Base-by-base conservation (phyloP, 2,797 vertebrate species). In the Melanotaenia boesemani region DNA sequence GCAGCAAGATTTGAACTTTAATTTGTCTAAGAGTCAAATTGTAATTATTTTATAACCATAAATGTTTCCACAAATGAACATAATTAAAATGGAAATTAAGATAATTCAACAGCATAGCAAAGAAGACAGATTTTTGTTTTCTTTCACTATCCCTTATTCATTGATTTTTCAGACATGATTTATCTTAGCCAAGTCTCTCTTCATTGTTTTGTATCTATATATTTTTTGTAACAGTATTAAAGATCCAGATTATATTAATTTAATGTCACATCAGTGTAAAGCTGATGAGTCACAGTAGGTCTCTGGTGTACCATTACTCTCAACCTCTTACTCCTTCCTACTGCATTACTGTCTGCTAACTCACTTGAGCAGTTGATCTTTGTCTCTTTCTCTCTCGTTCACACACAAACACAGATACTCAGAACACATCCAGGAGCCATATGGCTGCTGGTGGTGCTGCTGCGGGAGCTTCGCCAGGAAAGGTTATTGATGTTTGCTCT, bases 401-500 rank as follows among this genome's bases (percentile, higher is more conserved):
- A 67, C 62, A 60, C 39, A 37, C 28, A 59, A 50, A 34, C 66
- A 36, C 48, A 89, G 8, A 59, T 36, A 60, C 44, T 37, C 61
- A 26, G 2, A 64, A 48, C 52, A 92, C 94, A 92, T 93, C 93
- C 87, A 91, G 86, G 90, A 94, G 93, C 86, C 91, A 89, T 94
- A 94, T 93, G 93, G 93, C 93, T 91, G 93, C 88, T 86, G 89
- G 63, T 65, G 77, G 71, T 83, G 86, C 72, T 78, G 70, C 63
- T 64, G 72, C 61, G 46, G 64, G 72, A 82, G 72, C 63, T n/a
- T 28, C 64, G 66, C 77, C 89, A 83, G 72, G 76, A 85, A 90
- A 92, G 91, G 91, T 95, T 95, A 96, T 96, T 96, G 94, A 96
- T 96, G 92, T 92, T 75, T 87, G 93, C 92, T 94, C 93, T 94